phyloP scores from a whole-genome alignment of 1,140 invertebrate genomes.

The Drosophila tropicalis region DNA sequence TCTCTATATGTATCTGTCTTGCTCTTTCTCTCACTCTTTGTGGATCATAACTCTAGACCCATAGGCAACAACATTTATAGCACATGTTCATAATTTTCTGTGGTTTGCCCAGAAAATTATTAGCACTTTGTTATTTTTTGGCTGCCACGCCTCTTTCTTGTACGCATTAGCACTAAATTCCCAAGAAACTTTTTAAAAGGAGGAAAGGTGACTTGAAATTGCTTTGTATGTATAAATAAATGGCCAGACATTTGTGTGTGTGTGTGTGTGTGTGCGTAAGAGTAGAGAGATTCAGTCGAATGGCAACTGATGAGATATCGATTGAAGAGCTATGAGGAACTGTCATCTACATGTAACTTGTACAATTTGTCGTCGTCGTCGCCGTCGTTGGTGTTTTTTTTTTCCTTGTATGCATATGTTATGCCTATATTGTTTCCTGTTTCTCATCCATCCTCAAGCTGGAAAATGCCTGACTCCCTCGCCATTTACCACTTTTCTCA shows the following conservation, averaged over 20 bases:
- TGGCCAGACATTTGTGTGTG: neutral
- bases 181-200: constrained; percentile 12
- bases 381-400: neutral
- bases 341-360: constrained; percentile 3
- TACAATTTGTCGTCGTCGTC: constrained; percentile 9
- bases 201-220: constrained; percentile 14
- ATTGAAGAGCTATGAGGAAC: neutral
- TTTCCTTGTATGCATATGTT: neutral
- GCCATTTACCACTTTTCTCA: constrained; percentile 11
- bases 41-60: constrained; percentile 18
- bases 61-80: constrained; percentile 40
- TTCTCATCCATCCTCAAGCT: constrained; percentile 2
- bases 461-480: neutral
- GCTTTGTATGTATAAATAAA: neutral
- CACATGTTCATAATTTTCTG: constrained; percentile 57
- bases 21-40: neutral
- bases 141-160: constrained; percentile 73
- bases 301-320: neutral
- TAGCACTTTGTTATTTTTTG: constrained; percentile 75
- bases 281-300: neutral
- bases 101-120: constrained; percentile 59
- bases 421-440: constrained; percentile 9
- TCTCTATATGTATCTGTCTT: neutral
- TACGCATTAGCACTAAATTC: constrained; percentile 71
- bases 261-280: neutral